Percentiles rank a stretch among this genome's conserved stretches.
These are phyloP conservation scores for Andrena bicolor DNA, from an alignment of 2,888 invertebrate genomes.

Conservation along the genomic window DNA sequence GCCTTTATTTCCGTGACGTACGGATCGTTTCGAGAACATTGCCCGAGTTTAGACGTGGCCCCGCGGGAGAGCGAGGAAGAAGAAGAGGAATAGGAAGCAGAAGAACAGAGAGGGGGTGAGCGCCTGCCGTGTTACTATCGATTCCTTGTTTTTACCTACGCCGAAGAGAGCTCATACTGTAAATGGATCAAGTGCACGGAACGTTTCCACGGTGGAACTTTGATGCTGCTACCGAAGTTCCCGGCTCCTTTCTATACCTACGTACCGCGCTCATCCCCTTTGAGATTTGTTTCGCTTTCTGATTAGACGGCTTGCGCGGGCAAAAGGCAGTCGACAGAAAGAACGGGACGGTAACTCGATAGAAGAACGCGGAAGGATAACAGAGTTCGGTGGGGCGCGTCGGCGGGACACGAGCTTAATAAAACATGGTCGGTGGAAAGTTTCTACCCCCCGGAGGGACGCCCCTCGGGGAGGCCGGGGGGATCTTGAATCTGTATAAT, in stretches of 20 bases:
- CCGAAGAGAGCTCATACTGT: conserved; percentile 57
- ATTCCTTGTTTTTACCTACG: conserved; percentile 65
- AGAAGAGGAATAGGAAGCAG: not conserved
- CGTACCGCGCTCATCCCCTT: conserved; percentile 32
- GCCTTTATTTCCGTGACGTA: conserved; percentile 60
- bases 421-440: conserved; percentile 22
- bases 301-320: conserved; percentile 36
- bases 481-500: not conserved
- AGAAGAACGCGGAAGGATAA: conserved; percentile 23
- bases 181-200: conserved; percentile 68
- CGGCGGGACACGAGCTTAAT: conserved; percentile 10
- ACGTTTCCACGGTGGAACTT: conserved; percentile 52
- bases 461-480: not conserved
- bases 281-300: conserved; percentile 56
- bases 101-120: too few relatives aligned
- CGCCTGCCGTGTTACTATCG: conserved; percentile 48
- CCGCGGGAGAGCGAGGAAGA: not conserved
- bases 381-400: conserved; percentile 28
- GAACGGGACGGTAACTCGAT: conserved; percentile 28
- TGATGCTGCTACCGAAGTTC: conserved; percentile 23
- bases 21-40: conserved; percentile 54
- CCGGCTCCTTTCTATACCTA: conserved; percentile 26
- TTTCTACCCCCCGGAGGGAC: not conserved
- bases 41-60: conserved; percentile 26
- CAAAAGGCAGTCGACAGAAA: conserved; percentile 17